These are phyloP conservation scores for Ascidia mentula DNA, from an alignment of 23 tunicate genomes.

Conservation along the genomic window DNA sequence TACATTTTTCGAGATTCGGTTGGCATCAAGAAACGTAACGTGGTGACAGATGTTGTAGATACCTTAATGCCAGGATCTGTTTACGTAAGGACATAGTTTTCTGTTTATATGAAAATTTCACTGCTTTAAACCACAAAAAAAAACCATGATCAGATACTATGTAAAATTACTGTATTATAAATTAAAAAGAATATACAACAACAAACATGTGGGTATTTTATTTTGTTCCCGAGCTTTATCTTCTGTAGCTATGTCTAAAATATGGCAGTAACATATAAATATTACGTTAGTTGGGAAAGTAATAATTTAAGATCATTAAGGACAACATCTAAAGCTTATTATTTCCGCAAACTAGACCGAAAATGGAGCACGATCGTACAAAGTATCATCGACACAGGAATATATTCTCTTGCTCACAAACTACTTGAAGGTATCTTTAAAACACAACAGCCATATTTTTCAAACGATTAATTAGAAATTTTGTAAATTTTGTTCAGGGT, in stretches of 20 bases:
- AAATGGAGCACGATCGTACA: conserved; percentile 47
- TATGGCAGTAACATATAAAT: no score
- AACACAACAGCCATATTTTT: background rate
- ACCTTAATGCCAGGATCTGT: background rate
- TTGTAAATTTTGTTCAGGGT: conserved; percentile 58
- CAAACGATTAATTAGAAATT: background rate
- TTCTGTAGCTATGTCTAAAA: no score
- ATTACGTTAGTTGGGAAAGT: no score
- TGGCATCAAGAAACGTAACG: conserved; percentile 4
- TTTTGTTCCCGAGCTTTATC: no score
- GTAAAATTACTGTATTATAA: no score
- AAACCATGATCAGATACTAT: no score
- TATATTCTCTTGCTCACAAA: conserved; percentile 48
- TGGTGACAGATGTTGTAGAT: background rate
- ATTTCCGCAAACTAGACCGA: conserved; percentile 16
- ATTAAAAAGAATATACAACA: no score
- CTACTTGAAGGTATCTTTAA: conserved; percentile 54
- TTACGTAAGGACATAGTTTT: background rate
- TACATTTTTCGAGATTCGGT: conserved; percentile 10
- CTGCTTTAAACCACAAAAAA: no score
- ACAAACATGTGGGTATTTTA: no score
- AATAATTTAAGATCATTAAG: no score
- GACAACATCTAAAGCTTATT: background rate
- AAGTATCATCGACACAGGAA: conserved; percentile 47
- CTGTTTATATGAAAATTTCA: no score